Evolutionary conservation across 1,140 invertebrate species (phyloP).

Genomic region (Copidosoma floridanum): DNA sequence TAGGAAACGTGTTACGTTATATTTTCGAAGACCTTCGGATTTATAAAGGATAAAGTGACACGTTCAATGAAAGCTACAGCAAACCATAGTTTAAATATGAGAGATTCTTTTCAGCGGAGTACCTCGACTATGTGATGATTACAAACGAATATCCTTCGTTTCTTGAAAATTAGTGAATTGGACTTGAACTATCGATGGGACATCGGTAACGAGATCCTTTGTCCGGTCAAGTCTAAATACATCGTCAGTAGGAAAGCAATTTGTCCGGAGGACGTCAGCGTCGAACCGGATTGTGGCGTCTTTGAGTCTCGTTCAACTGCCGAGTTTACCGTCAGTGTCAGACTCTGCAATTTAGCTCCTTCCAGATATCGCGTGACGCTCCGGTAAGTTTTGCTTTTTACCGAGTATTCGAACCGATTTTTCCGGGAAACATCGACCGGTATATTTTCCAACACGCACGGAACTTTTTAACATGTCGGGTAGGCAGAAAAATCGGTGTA

Average conservation of each 20-base stretch:
- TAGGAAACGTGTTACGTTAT: too few species aligned
- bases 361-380: slow-evolving; percentile 29
- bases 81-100: too few species aligned
- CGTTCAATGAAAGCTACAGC: too few species aligned
- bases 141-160: neutral
- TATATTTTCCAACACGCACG: too few species aligned
- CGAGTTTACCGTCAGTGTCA: slow-evolving; percentile 24
- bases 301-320: slow-evolving; percentile 18
- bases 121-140: neutral
- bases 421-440: too few species aligned
- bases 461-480: too few species aligned
- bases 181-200: slow-evolving; percentile 34
- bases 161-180: slow-evolving; percentile 28
- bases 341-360: slow-evolving; percentile 7
- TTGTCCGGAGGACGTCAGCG: slow-evolving; percentile 10
- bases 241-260: slow-evolving; percentile 18
- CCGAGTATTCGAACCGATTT: too few species aligned
- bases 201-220: slow-evolving; percentile 3
- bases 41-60: too few species aligned
- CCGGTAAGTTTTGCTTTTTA: slow-evolving; percentile 23
- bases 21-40: too few species aligned
- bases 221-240: neutral
- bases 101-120: too few species aligned
- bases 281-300: slow-evolving; percentile 30
- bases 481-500: too few species aligned